Evolutionary conservation across 2,888 invertebrate species (phyloP), one percentile per base, ranked within the genome.

Genomic region (Acanthosepion esculentum): DNA sequence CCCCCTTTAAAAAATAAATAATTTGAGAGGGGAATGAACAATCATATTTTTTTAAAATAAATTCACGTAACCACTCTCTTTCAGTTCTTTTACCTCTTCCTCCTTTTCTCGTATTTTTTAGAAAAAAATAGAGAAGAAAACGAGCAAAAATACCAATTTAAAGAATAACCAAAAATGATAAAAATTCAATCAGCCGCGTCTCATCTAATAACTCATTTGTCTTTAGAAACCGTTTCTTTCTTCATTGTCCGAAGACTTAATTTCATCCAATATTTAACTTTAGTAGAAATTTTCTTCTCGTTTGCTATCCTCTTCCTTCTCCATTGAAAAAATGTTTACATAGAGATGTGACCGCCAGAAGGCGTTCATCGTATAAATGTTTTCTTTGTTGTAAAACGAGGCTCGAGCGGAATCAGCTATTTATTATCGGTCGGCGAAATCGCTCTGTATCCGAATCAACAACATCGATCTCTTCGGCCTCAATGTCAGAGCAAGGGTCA

Each of bases 391-490:
- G n/a, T 33, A n/a, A n/a, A 78, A 78, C n/a, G 78, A n/a, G 18
- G n/a, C 29, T 50, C 50, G 50, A 50, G 33, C n/a, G 29, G 50
- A 94, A 94, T 94, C 94, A 94, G 94, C 94, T 94, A 48, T 64
- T 94, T 23, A 64, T 48, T 5, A 55, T 53, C 15, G 91, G 48
- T 29, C 94, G 50, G 29, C 91, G 94, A 18, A 91, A 94, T 64
- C 64, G n/a, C 12, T 95, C 95, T 64, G 95, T 78, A 94, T 96
- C 96, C 1, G 96, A 95, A 91, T 97, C 96, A 10, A 97, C 97
- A 6, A 97, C 97, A 94, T 97, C 96, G 64, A 97, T 96, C 95
- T 97, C 96, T 94, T 96, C 97, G 33, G 78, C 95, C 64, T 96
- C 96, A 94, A 95, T 95, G 91, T 96, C 96, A 53, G 94, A 95